These are phyloP conservation scores for Pteronura brasiliensis DNA, from an alignment of 2,113 vertebrate species.

Conservation along the genomic window DNA sequence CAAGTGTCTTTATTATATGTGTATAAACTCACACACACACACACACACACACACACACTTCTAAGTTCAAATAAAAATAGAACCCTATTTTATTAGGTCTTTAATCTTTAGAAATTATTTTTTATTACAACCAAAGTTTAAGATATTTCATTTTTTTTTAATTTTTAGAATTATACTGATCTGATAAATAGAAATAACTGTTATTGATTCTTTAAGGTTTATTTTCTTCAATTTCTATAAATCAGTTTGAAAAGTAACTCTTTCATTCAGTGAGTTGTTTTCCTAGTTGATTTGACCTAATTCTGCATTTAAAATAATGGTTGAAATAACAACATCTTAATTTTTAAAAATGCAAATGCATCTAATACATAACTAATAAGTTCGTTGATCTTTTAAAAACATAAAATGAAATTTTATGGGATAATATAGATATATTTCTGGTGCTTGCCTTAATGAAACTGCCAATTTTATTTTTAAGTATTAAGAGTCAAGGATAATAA, in stretches of 20 bases:
- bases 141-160: background rate
- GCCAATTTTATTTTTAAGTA: background rate
- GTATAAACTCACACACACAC: background rate
- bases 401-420: background rate
- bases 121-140: background rate
- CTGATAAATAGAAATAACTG: background rate
- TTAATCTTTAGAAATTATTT: conserved; percentile 14
- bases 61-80: conserved; percentile 2
- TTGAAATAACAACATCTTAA: background rate
- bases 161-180: background rate
- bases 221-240: background rate
- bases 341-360: background rate
- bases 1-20: background rate
- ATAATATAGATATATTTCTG: background rate
- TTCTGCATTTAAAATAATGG: background rate
- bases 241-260: background rate
- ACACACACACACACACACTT: background rate
- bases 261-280: background rate
- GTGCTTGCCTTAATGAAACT: background rate
- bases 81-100: background rate
- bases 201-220: background rate
- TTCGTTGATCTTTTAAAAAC: background rate
- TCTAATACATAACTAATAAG: background rate
- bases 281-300: background rate
- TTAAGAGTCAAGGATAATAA: background rate